Evolutionary conservation across 64 coral and sea anemone genomes (phyloP), one percentile per base, ranked within the genome.

Genomic region (Montipora cactus): DNA sequence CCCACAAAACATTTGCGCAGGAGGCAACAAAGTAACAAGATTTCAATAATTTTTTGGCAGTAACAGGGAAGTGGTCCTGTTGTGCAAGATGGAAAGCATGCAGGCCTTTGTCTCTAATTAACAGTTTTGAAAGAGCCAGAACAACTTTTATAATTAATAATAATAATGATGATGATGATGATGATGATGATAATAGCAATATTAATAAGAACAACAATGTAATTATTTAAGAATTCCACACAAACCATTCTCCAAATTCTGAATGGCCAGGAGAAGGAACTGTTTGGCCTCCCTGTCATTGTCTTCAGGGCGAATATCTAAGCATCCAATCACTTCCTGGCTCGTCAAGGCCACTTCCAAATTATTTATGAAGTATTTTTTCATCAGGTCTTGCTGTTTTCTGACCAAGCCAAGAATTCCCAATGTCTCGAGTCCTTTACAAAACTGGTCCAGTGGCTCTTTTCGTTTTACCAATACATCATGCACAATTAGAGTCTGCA

Each of bases 241-340:
- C 82, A 15, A 64, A 86, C 82, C 82, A 89, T 77, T 89, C 51
- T 89, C 87, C n/a, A 89, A 89, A 50, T 89, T 50, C 53, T 59
- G 72, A 53, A 78, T 77, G 47, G 87, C 69, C 58, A 10, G 72
- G 59, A 89, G 55, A 55, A 89, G 87, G 71, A 89, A 62, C 19
- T 15, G 14, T 18, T 77, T 75, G 51, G 74, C 87, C 74, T 21
- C 50, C 11, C 59, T 57, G 37, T 61, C 75, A 11, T 77, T 76
- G 57, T 75, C 87, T 10, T 61, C 52, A 19, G 15, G 74, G 25
- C 50, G 87, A 20, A 77, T 59, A 14, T 89, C 2, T 37, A 89
- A 37, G 57, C 48, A 57, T 28, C 78, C 58, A 20, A 58, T 67
- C 55, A 69, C 59, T 64, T 86, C 14, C 44, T 66, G 59, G 47